Evolutionary conservation across 1,140 invertebrate genomes (phyloP).

Genomic region (Nixonia krombeini): DNA sequence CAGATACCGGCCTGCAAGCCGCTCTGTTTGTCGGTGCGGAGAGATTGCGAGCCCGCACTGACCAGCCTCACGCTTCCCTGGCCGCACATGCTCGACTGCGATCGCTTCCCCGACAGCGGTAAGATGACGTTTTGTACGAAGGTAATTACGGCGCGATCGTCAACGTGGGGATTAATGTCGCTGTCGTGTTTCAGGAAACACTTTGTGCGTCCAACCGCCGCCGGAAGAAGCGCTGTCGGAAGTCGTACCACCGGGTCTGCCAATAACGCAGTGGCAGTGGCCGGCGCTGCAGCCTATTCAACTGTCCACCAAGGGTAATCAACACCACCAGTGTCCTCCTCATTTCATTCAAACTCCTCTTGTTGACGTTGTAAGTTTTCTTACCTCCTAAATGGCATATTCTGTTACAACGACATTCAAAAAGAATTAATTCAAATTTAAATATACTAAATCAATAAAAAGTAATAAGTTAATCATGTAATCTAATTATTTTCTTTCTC

Average conservation of each 20-base stretch:
- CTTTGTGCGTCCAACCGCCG: constrained; percentile 62
- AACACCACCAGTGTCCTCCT: constrained; percentile 67
- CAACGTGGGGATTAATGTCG: no score
- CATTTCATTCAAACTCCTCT: constrained; percentile 69
- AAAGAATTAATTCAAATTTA: no score
- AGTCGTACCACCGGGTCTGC: constrained; percentile 35
- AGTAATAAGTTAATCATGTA: no score
- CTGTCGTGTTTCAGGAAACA: constrained; percentile 52
- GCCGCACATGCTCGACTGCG: constrained; percentile 85
- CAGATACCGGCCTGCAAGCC: constrained; percentile 90
- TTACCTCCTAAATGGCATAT: no score
- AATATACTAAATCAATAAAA: no score
- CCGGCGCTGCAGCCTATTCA: constrained; percentile 52
- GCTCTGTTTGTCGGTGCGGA: constrained; percentile 85
- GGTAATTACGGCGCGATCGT: no score
- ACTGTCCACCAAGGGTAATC: constrained; percentile 47
- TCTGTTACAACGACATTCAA: no score
- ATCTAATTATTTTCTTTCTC: no score
- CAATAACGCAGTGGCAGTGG: constrained; percentile 54
- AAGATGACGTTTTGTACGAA: no score
- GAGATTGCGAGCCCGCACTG: constrained; percentile 84
- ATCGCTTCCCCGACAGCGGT: constrained; percentile 62
- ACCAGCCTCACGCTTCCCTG: constrained; percentile 79
- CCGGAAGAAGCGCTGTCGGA: constrained; percentile 57
- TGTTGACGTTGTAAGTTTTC: constrained; percentile 61